Conservation (phyloP, 2,888 invertebrate species). For the Eristalinus aeneus region DNA sequence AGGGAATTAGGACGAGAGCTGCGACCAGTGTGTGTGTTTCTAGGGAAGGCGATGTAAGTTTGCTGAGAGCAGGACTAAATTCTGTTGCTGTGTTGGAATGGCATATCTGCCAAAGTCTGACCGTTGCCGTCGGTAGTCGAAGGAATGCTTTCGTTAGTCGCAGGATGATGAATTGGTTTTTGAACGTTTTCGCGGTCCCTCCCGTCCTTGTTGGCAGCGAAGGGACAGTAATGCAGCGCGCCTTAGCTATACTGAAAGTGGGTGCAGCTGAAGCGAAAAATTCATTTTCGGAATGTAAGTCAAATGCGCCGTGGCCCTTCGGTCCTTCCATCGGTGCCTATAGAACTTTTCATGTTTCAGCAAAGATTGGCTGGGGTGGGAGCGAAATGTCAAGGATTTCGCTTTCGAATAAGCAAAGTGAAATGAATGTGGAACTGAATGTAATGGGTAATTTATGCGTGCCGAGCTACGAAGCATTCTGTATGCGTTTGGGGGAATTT, state of each 20-base stretch:
- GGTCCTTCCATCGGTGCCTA: background rate
- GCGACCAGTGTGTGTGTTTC: background rate
- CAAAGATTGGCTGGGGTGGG: background rate
- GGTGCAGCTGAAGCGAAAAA: background rate
- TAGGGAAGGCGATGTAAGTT: no score
- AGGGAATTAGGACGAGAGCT: constrained; percentile 35
- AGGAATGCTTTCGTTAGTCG: no score
- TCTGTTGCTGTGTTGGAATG: background rate
- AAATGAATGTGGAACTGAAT: background rate
- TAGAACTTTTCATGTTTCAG: background rate
- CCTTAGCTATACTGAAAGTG: background rate
- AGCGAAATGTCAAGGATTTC: background rate
- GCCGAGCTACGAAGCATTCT: no score
- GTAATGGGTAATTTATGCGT: no score
- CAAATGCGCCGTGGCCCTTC: background rate
- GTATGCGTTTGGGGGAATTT: no score
- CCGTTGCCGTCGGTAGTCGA: background rate
- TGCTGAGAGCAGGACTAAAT: no score
- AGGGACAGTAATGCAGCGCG: background rate
- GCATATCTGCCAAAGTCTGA: background rate
- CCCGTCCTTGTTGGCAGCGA: background rate
- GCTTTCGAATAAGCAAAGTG: background rate
- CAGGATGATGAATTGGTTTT: background rate
- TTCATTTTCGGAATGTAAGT: background rate
- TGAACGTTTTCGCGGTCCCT: background rate